phyloP scores from a whole-genome alignment of 2,888 invertebrate species.

The Orchesella flavescens region DNA sequence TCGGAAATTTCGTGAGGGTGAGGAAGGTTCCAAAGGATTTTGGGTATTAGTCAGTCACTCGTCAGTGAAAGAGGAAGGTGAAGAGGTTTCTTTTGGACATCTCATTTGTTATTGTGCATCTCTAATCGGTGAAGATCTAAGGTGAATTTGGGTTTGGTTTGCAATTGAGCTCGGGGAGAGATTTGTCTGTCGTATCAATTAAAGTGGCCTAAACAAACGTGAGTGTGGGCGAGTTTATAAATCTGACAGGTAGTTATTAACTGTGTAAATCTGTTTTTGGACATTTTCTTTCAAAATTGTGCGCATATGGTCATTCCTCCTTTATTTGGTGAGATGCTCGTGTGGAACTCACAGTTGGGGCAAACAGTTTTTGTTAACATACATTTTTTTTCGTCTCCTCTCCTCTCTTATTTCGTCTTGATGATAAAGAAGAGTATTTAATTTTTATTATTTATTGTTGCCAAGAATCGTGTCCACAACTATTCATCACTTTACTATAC shows the following conservation, averaged over 20 bases:
- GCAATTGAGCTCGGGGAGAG: too few species aligned
- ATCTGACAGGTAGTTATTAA: slow-evolving; percentile 31
- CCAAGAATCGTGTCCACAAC: not conserved
- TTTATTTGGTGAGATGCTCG: slow-evolving; percentile 34
- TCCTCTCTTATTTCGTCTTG: too few species aligned
- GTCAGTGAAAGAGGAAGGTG: too few species aligned
- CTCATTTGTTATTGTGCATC: too few species aligned
- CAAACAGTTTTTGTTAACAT: not conserved
- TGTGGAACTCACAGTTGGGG: slow-evolving; percentile 15
- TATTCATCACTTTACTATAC: not conserved
- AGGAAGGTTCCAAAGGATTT: too few species aligned
- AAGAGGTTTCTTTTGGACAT: too few species aligned
- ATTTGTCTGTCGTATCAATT: not conserved
- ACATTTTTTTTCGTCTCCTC: too few species aligned
- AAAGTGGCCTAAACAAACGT: not conserved
- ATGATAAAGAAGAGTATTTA: not conserved
- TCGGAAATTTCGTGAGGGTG: too few species aligned
- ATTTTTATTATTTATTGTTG: not conserved
- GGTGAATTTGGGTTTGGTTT: not conserved
- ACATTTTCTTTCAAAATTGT: slow-evolving; percentile 32
- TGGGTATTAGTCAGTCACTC: too few species aligned
- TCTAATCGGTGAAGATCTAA: too few species aligned
- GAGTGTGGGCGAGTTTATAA: slow-evolving; percentile 24
- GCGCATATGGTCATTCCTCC: slow-evolving; percentile 32
- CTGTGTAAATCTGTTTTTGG: slow-evolving; percentile 30